Percentiles rank a stretch among this genome's conserved stretches.
phyloP scores from a whole-genome alignment of 2,888 invertebrate species.

The Augochlorella aurata region DNA sequence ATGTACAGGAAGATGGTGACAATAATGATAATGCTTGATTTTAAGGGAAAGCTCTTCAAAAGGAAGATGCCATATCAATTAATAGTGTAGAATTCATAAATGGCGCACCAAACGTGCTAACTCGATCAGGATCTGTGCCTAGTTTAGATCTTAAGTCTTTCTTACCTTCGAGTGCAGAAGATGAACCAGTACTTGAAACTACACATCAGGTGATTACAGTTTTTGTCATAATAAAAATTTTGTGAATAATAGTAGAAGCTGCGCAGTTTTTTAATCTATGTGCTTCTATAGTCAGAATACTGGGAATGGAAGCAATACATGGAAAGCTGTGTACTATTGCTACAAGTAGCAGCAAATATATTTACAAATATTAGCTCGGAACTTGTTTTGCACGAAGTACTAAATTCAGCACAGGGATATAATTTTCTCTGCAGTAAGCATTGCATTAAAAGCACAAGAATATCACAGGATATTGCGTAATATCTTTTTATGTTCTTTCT shows the following conservation, averaged over 20 bases:
- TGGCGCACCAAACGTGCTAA: slow-evolving; percentile 72
- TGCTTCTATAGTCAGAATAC: slow-evolving; percentile 74
- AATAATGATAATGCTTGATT: slow-evolving; percentile 29
- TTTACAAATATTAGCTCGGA: slow-evolving; percentile 84
- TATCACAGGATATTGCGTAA: slow-evolving; percentile 5
- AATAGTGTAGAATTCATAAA: slow-evolving; percentile 79
- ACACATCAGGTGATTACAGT: slow-evolving; percentile 74
- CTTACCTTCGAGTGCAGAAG: slow-evolving; percentile 75
- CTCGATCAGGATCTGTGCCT: slow-evolving; percentile 80
- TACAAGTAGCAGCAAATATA: slow-evolving; percentile 83
- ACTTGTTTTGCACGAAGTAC: slow-evolving; percentile 83
- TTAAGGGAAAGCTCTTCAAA: slow-evolving; percentile 75
- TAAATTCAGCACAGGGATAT: slow-evolving; percentile 83
- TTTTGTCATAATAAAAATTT: slow-evolving; percentile 19
- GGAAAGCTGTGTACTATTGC: slow-evolving; percentile 83
- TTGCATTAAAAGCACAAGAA: neutral
- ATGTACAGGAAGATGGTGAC: neutral
- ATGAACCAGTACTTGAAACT: slow-evolving; percentile 75
- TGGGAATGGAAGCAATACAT: slow-evolving; percentile 82
- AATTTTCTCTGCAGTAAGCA: slow-evolving; percentile 83
- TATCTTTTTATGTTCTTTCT: neutral
- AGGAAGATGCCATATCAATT: slow-evolving; percentile 79
- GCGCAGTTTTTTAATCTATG: slow-evolving; percentile 10
- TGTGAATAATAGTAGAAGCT: slow-evolving; percentile 1
- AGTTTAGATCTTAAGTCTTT: slow-evolving; percentile 81